Evolutionary conservation across 1,140 invertebrate species (phyloP).

Genomic region (Zophobas atratus): DNA sequence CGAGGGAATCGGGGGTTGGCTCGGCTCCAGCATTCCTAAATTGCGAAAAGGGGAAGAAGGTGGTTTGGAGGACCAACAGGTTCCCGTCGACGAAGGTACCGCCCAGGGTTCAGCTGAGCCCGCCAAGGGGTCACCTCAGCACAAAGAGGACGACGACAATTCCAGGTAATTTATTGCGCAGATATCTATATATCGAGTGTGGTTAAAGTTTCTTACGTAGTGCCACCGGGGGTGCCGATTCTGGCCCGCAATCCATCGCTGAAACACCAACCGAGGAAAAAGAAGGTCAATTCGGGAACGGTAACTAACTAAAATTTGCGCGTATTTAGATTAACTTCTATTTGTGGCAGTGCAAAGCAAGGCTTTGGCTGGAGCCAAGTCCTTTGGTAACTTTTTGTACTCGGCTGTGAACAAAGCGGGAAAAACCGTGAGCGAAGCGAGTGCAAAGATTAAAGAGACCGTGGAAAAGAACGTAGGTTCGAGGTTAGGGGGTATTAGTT

Average conservation of each 20-base stretch:
- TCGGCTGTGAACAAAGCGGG: slow-evolving; percentile 93
- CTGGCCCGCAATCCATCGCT: slow-evolving; percentile 80
- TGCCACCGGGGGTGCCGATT: slow-evolving; percentile 89
- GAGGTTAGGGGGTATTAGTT: slow-evolving; percentile 13
- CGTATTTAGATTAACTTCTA: slow-evolving; percentile 45
- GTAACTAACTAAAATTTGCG: slow-evolving; percentile 70
- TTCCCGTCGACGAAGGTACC: slow-evolving; percentile 67
- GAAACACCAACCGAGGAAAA: slow-evolving; percentile 86
- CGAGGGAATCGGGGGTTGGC: slow-evolving; percentile 85
- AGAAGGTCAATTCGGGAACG: slow-evolving; percentile 83
- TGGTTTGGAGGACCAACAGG: slow-evolving; percentile 64
- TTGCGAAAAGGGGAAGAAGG: slow-evolving; percentile 73
- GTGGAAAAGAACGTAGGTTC: slow-evolving; percentile 95
- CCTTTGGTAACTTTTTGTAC: slow-evolving; percentile 92
- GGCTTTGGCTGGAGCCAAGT: slow-evolving; percentile 92
- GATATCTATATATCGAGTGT: no score
- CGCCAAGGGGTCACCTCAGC: slow-evolving; percentile 67
- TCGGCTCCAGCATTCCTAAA: slow-evolving; percentile 81
- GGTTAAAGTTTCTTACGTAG: slow-evolving; percentile 68
- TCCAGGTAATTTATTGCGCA: slow-evolving; percentile 75
- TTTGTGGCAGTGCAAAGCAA: slow-evolving; percentile 86
- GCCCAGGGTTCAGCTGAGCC: slow-evolving; percentile 69
- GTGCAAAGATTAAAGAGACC: slow-evolving; percentile 94
- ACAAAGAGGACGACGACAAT: slow-evolving; percentile 87
- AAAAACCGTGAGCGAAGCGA: slow-evolving; percentile 81